Percentiles rank a stretch among this genome's conserved stretches.
These are phyloP conservation scores for Ammodytes marinus DNA, from an alignment of 2,113 vertebrate species.

Conservation along the genomic window DNA sequence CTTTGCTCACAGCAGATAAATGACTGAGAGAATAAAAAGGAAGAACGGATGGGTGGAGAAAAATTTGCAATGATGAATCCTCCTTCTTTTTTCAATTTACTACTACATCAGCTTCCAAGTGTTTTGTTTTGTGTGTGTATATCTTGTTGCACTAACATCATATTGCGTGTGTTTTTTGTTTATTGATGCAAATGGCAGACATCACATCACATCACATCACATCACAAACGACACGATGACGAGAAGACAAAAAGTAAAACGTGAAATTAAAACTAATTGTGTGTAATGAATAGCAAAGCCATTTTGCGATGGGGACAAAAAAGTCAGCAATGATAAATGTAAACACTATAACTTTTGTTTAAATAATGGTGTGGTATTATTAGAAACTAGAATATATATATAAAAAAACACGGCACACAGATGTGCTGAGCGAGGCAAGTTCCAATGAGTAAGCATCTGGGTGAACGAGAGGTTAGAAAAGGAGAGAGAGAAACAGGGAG, in stretches of 20 bases:
- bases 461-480: slow-evolving; percentile 55
- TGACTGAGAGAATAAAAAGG: not conserved
- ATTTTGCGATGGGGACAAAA: slow-evolving; percentile 24
- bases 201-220: too few species aligned
- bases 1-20: not conserved
- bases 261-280: not conserved
- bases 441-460: slow-evolving; percentile 57
- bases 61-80: not conserved
- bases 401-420: slow-evolving; percentile 21
- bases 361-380: slow-evolving; percentile 26
- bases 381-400: slow-evolving; percentile 52
- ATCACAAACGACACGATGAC: too few species aligned
- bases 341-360: not conserved
- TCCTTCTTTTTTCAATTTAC: not conserved
- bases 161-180: not conserved
- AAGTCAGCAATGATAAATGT: slow-evolving; percentile 30
- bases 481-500: not conserved
- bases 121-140: not conserved
- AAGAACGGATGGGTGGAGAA: not conserved
- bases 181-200: too few species aligned
- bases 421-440: slow-evolving; percentile 56
- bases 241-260: not conserved
- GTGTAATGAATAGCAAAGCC: slow-evolving; percentile 1
- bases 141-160: not conserved
- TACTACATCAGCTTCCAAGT: not conserved